Evolutionary conservation across 37 sponge, comb jelly and placozoan genomes (phyloP), one percentile per base, ranked within the genome.

Genomic region (Geodia barretti): DNA sequence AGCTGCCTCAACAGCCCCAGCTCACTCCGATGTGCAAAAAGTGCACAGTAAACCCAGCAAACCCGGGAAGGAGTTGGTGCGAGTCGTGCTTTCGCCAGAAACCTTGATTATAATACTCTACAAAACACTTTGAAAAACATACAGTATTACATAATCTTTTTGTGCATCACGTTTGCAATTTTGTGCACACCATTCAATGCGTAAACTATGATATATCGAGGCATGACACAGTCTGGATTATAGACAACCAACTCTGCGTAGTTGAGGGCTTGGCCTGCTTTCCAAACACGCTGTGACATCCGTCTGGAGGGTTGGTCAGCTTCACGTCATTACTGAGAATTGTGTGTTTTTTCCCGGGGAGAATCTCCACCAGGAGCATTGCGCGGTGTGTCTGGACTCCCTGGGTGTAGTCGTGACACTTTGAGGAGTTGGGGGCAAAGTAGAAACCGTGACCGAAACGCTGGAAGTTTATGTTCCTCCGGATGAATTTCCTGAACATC

Each of bases 391-490:
- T 17, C 39, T 60, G 40, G 42, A 20, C 3, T 2, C 95, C 91
- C 36, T 72, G 68, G n/a, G 95, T 94, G 76, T 94, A 94, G 66
- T 90, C 86, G 41, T 94, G 95, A 39, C 91, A 87, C 41, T 90
- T 90, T 29, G 91, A 90, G 32, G 91, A 87, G 30, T 94, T 84
- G 1, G 86, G 86, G n/a, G 95, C 91, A 24, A 94, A 60, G 68
- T 94, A 94, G 61, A 94, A 90, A 26, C 90, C 91, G n/a, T 79
- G 59, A 58, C 95, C 95, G 80, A 90, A 90, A 30, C 91, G 69
- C 33, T 77, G 80, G 37, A 87, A 90, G 21, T 61, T 41, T 14
- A 86, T 78, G 58, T 89, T 78, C 30, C 38, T 71, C 0, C 83
- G 79, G 14, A 87, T 83, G 23, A 41, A 63, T 23, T n/a, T 7